phyloP scores from a whole-genome alignment of 2,113 vertebrate genomes.

The Micronycteris hirsuta region DNA sequence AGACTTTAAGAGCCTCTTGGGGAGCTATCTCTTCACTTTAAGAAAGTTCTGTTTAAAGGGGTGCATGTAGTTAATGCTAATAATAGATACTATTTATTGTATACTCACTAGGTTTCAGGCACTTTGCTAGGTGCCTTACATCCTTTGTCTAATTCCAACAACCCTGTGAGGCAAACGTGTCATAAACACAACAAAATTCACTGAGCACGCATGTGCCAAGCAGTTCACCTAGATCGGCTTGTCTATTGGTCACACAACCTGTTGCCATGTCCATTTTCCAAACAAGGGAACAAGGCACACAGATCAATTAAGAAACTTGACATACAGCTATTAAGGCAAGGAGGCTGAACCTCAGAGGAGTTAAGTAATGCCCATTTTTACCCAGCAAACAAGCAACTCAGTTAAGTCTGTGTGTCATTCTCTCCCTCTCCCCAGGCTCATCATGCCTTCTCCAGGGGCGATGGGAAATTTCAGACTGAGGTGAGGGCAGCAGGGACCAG shows the following conservation, averaged over 20 bases:
- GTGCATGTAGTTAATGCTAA: not conserved
- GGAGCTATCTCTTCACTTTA: not conserved
- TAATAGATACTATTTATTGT: not conserved
- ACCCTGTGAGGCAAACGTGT: not conserved
- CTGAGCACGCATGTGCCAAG: not conserved
- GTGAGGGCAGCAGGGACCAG: not conserved
- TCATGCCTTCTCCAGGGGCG: not conserved
- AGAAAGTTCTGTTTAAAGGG: not conserved
- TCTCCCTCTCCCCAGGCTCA: not conserved
- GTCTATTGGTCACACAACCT: not conserved
- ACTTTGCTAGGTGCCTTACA: not conserved
- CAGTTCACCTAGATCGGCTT: not conserved
- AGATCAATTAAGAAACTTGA: not conserved
- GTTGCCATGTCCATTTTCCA: not conserved
- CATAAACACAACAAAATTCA: not conserved
- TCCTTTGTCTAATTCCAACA: not conserved
- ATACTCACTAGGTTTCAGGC: not conserved
- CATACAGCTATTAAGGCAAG: not conserved
- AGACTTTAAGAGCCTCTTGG: not conserved
- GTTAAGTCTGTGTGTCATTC: not conserved
- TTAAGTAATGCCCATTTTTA: not conserved
- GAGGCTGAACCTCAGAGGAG: not conserved
- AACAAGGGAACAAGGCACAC: not conserved
- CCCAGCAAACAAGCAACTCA: not conserved
- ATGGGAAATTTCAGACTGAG: not conserved